Evolutionary conservation across 2,888 invertebrate species (phyloP).

Genomic region (Catocala fraxini): DNA sequence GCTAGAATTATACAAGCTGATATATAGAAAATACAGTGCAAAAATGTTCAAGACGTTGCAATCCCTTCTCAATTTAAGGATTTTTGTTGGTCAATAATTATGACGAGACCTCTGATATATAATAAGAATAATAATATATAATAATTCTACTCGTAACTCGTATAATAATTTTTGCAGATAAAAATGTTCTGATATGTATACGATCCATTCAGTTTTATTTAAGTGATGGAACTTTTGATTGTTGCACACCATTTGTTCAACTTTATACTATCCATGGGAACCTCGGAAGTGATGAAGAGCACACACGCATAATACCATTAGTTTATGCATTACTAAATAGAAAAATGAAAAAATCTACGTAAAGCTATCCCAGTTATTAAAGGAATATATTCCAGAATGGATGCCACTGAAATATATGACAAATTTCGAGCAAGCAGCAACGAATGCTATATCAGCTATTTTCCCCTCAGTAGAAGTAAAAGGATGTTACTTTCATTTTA

Average conservation of each 20-base stretch:
- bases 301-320: constrained; percentile 8
- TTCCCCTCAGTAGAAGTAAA: no score
- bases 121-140: no score
- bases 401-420: constrained; percentile 7
- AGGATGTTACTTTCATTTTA: no score
- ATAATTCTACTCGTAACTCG: no score
- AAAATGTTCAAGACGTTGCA: no score
- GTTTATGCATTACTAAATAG: constrained; percentile 11
- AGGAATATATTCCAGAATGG: constrained; percentile 11
- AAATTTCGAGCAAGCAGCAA: no score
- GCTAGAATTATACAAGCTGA: no score
- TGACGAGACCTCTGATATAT: constrained; percentile 10
- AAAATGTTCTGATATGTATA: constrained; percentile 7
- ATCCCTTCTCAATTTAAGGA: constrained; percentile 14
- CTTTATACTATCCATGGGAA: constrained; percentile 1
- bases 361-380: constrained; percentile 5
- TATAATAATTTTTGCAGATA: constrained; percentile 7
- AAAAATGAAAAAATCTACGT: constrained; percentile 2
- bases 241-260: background rate
- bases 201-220: constrained; percentile 5
- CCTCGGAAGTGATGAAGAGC: constrained; percentile 18
- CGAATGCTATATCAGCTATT: no score
- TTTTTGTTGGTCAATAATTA: constrained; percentile 8
- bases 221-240: constrained; percentile 22
- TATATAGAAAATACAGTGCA: no score